Percentiles rank a stretch among this genome's conserved stretches.
Evolutionary conservation across 2,797 vertebrate species (phyloP).

Genomic region (Triplophysa bombifrons): DNA sequence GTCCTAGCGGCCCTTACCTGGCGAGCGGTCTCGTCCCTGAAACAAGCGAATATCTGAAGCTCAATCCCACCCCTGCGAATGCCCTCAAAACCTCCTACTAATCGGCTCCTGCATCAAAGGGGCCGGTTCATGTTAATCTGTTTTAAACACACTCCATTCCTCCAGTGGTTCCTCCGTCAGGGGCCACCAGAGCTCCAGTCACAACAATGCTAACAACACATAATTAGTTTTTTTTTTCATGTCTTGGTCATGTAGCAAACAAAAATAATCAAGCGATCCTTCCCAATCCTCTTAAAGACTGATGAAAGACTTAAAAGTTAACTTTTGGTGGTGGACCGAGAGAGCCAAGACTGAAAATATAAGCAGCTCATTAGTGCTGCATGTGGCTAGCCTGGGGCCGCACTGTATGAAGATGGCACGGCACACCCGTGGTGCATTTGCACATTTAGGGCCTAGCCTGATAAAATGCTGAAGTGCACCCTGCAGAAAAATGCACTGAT

Average conservation of each 20-base stretch:
- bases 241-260: constrained; percentile 59
- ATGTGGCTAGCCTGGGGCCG: constrained; percentile 72
- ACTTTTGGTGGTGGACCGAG: constrained; percentile 75
- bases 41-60: constrained; percentile 38
- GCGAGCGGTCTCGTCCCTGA: constrained; percentile 39
- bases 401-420: constrained; percentile 69
- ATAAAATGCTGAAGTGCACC: constrained; percentile 70
- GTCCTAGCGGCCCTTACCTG: background rate
- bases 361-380: constrained; percentile 76
- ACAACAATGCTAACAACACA: constrained; percentile 73
- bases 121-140: constrained; percentile 66
- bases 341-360: constrained; percentile 76
- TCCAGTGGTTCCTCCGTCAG: constrained; percentile 61
- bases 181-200: constrained; percentile 63
- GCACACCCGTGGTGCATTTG: constrained; percentile 65
- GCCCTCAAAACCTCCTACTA: constrained; percentile 58
- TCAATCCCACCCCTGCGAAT: constrained; percentile 45
- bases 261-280: constrained; percentile 21
- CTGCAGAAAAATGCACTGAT: constrained; percentile 65
- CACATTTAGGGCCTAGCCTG: constrained; percentile 63
- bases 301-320: constrained; percentile 72
- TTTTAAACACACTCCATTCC: constrained; percentile 67
- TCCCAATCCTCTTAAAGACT: constrained; percentile 47
- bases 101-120: constrained; percentile 68
- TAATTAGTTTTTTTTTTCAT: constrained; percentile 70